Evolutionary conservation across 2,888 invertebrate genomes (phyloP).

Genomic region (Pantelozetes paolii): DNA sequence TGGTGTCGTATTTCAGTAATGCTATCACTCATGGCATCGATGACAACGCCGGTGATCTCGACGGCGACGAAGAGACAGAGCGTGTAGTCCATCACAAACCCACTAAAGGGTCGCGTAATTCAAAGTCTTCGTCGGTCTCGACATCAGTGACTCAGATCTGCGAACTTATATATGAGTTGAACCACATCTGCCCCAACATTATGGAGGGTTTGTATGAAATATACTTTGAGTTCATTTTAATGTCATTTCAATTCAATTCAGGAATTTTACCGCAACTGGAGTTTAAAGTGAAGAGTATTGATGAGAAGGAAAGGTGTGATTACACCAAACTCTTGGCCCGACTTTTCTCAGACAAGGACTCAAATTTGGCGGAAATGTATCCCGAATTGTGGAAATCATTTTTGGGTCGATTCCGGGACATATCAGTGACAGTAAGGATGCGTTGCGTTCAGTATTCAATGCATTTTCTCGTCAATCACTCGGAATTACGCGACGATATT

Average conservation of each 20-base stretch:
- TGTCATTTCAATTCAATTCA: not conserved
- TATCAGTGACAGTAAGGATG: conserved; percentile 82
- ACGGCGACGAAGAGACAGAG: conserved; percentile 61
- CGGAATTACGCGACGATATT: conserved; percentile 81
- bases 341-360: conserved; percentile 94
- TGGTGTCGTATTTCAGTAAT: conserved; percentile 83
- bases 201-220: conserved; percentile 64
- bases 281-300: conserved; percentile 76
- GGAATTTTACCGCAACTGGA: conserved; percentile 76
- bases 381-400: conserved; percentile 86
- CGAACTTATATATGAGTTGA: conserved; percentile 91
- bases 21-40: conserved; percentile 51
- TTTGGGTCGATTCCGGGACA: conserved; percentile 88
- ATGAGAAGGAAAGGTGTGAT: conserved; percentile 78
- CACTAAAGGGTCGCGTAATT: conserved; percentile 48
- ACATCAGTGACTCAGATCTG: conserved; percentile 60
- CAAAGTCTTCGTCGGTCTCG: conserved; percentile 46
- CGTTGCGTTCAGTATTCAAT: conserved; percentile 96
- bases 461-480: conserved; percentile 92
- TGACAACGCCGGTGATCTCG: conserved; percentile 44
- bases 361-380: conserved; percentile 79
- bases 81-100: not conserved
- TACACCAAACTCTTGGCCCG: conserved; percentile 73
- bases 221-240: no score
- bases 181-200: conserved; percentile 83